Percentiles rank a stretch among this genome's conserved stretches.
These are phyloP conservation scores for Passer montanus DNA, from an alignment of 2,113 vertebrate species.

Conservation along the genomic window DNA sequence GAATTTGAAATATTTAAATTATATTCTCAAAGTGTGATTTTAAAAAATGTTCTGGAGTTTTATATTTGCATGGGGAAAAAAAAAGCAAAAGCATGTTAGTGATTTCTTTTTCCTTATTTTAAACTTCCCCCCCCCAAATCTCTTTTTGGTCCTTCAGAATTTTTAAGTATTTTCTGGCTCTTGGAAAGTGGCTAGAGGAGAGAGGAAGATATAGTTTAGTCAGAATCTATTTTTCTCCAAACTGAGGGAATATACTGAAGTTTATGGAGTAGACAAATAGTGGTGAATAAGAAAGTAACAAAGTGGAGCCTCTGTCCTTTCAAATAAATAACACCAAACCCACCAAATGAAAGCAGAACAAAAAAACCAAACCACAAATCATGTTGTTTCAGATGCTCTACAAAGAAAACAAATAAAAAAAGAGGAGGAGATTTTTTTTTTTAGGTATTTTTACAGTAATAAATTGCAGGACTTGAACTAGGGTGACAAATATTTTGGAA, in stretches of 20 bases:
- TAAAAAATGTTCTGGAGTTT: not conserved
- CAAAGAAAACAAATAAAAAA: not conserved
- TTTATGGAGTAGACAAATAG: not conserved
- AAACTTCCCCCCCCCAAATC: too few species aligned
- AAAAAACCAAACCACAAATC: not conserved
- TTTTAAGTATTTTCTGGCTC: not conserved
- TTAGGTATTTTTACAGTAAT: not conserved
- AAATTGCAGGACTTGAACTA: not conserved
- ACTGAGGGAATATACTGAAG: not conserved
- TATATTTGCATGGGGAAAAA: not conserved
- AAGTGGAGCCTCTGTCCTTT: not conserved
- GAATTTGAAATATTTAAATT: not conserved
- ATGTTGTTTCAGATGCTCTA: not conserved
- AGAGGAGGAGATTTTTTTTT: not conserved
- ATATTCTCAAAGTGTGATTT: not conserved
- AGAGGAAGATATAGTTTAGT: not conserved
- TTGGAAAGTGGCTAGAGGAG: not conserved
- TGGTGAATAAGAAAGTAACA: not conserved
- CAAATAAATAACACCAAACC: not conserved
- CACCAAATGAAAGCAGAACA: not conserved
- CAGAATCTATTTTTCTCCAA: not conserved
- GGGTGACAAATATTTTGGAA: not conserved
- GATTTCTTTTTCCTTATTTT: not conserved
- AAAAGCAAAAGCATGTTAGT: not conserved
- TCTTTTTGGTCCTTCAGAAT: not conserved